Base-by-base conservation (phyloP, 2,113 vertebrate genomes). In the Sterna hirundo region DNA sequence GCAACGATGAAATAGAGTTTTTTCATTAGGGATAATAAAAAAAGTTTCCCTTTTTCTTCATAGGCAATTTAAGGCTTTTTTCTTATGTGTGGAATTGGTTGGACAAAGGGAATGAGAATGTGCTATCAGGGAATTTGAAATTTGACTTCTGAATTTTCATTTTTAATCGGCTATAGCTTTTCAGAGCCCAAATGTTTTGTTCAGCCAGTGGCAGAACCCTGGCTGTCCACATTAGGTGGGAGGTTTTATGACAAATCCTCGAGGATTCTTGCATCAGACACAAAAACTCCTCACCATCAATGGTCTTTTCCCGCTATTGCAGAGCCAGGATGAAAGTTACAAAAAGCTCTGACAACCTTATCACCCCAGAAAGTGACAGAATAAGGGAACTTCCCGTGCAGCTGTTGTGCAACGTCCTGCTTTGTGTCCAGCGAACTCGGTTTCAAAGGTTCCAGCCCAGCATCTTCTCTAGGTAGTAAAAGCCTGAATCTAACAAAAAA, bases 331-430 rank as follows among this genome's bases (percentile, higher is more conserved):
- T 18, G 4, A 78, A 71, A 46, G 30, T 52, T 72, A 61, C 61
- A 13, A 36, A 83, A 76, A 64, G 16, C 42, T 90, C n/a, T 10
- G 8, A 49, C 15, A 55, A 40, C 2, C 21, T 52, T 23, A 38
- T 57, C 8, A 19, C 34, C 40, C 14, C 22, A 52, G 34, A 34
- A 85, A 81, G 36, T 30, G 4, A 11, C 12, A 72, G 38, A 71
- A 36, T 30, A 91, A 36, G 17, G 29, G 11, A 85, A 51, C 15
- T 71, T 70, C 30, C 32, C 40, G 21, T 76, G 32, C 52, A 87
- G 32, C 42, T 55, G 16, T 30, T 1, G 0, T n/a, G 25, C 69
- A 65, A 12, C 2, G 2, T 64, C n/a, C 34, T 52, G 13, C 13
- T 86, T 79, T 83, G 5, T 27, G 8, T 54, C 25, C 29, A 42